Conservation (phyloP, 2,113 vertebrate genomes). For the Sinocyclocheilus maitianheensis region DNA sequence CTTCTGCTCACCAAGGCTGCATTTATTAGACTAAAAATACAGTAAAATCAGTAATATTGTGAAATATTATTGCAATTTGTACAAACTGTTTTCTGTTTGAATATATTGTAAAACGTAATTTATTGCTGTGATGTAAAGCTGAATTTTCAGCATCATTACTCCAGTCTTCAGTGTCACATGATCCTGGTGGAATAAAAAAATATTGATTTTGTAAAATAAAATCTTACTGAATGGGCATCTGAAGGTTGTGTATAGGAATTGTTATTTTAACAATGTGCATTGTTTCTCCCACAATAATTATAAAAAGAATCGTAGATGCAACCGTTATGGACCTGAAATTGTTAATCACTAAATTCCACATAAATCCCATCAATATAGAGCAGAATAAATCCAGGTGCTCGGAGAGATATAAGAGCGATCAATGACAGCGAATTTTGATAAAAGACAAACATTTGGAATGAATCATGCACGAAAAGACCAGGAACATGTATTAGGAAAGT, state of each 20-base stretch:
- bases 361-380: not conserved
- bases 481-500: not conserved
- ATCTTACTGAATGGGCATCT: too few species aligned
- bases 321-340: not conserved
- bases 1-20: not conserved
- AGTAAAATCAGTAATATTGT: too few species aligned
- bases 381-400: not conserved
- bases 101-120: too few species aligned
- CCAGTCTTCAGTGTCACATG: too few species aligned
- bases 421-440: not conserved
- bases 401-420: not conserved
- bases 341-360: not conserved
- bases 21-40: too few species aligned
- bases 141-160: too few species aligned
- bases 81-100: too few species aligned
- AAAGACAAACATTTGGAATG: not conserved
- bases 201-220: too few species aligned
- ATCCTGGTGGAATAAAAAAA: too few species aligned
- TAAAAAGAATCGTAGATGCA: not conserved
- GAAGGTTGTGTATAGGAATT: not conserved
- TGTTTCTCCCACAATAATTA: not conserved
- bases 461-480: not conserved
- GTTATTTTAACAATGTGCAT: not conserved
- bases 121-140: too few species aligned
- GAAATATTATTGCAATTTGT: too few species aligned